phyloP scores from a whole-genome alignment of 92 coral and sea anemone species.

The Pocillopora grandis region DNA sequence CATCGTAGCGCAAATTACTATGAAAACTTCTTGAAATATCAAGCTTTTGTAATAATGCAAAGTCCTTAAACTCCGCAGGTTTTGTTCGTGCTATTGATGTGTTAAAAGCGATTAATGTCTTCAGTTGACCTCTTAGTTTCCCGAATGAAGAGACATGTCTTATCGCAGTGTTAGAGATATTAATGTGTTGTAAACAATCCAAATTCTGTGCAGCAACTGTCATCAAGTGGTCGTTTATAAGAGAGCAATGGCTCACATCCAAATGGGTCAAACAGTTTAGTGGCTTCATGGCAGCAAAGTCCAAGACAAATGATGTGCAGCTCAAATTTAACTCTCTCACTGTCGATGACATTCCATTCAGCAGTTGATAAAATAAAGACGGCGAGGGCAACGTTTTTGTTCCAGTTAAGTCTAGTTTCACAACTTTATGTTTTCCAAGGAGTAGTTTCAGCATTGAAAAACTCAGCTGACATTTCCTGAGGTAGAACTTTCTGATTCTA shows the following conservation, averaged over 20 bases:
- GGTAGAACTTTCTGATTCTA: slow-evolving; percentile 57
- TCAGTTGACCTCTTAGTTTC: slow-evolving; percentile 38
- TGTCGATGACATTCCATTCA: slow-evolving; percentile 39
- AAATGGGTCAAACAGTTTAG: slow-evolving; percentile 55
- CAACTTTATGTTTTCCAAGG: slow-evolving; percentile 52
- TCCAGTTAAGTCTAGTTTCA: slow-evolving; percentile 61
- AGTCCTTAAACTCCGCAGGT: slow-evolving; percentile 61
- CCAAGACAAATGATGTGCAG: slow-evolving; percentile 22
- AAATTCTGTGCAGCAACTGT: slow-evolving; percentile 38
- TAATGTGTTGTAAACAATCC: slow-evolving; percentile 49
- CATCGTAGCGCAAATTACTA: slow-evolving; percentile 19
- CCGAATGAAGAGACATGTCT: slow-evolving; percentile 61
- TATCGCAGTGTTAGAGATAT: slow-evolving; percentile 63
- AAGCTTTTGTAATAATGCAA: slow-evolving; percentile 51
- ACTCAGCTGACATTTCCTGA: slow-evolving; percentile 45
- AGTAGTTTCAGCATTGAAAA: slow-evolving; percentile 47
- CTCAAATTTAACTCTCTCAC: slow-evolving; percentile 61
- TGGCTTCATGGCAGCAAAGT: slow-evolving; percentile 34
- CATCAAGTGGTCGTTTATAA: slow-evolving; percentile 38
- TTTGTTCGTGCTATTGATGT: slow-evolving; percentile 68
- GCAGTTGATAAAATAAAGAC: slow-evolving; percentile 21
- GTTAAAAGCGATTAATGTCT: slow-evolving; percentile 65
- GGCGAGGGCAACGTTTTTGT: slow-evolving; percentile 36
- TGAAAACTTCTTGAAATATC: slow-evolving; percentile 75
- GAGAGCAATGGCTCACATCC: slow-evolving; percentile 58